Evolutionary conservation across 2,113 vertebrate species (phyloP), one percentile per base, ranked within the genome.

Genomic region (Microtus richardsoni): DNA sequence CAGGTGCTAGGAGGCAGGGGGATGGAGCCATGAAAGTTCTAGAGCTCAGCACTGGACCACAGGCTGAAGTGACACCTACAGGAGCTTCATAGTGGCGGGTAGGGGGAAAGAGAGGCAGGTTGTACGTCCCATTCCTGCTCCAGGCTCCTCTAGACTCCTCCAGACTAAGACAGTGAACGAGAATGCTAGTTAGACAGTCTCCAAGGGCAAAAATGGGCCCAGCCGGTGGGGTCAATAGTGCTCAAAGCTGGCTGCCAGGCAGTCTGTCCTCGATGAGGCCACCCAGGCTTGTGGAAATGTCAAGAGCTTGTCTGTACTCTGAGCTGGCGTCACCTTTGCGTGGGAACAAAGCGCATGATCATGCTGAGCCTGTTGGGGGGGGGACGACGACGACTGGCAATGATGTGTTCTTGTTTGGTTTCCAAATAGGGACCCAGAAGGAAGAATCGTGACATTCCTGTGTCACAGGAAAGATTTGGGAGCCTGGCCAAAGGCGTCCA

Each of bases 321-420:
- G n/a, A 78, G 95, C 79, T 84, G 92, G 82, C 30, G 3, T 86
- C 89, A 78, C 68, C 86, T 94, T 60, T 44, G 91, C 2, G 54
- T 54, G 78, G 92, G 87, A 80, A 95, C 66, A 47, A 49, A 93
- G 78, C 1, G 2, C 3, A 33, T 14, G 91, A 88, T 82, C 74
- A 9, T 1, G 92, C 39, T 1, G 49, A 47, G 71, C 71, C 44
- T 1, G 58, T 58, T 58, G 47, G 19, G 11, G 24, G 41, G 39
- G 1, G 14, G 7, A n/a, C n/a, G n/a, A n/a, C n/a, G n/a, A n/a
- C n/a, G 75, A 16, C 19, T 12, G 87, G 95, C 89, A 95, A 86
- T 0, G 86, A 60, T 75, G 60, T 41, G 44, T 73, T 80, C 66
- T 68, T 70, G 80, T 80, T 39, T 68, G 86, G 77, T 82, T 95